Evolutionary conservation across 2,113 vertebrate genomes (phyloP).

Genomic region (Dryoscopus gambensis): DNA sequence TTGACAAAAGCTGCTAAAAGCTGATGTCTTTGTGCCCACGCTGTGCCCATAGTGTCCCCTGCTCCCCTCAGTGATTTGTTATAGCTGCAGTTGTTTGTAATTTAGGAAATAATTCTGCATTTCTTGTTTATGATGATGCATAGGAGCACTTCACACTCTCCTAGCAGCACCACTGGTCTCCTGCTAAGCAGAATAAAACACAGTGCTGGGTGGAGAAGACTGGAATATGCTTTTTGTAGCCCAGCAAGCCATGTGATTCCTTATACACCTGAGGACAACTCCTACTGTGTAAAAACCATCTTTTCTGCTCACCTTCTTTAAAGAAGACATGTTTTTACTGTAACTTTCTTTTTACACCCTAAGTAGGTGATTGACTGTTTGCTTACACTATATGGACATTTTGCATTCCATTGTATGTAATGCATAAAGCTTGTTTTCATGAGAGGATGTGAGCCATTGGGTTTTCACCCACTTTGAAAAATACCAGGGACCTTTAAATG

Average conservation of each 20-base stretch:
- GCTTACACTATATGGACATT: neutral
- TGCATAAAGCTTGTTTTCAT: neutral
- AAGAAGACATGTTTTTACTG: neutral
- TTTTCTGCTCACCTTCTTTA: neutral
- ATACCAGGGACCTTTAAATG: neutral
- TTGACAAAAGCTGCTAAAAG: neutral
- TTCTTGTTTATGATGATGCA: constrained; percentile 31
- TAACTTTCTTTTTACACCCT: neutral
- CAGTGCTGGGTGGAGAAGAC: neutral
- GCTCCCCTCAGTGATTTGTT: neutral
- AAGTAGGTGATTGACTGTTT: neutral
- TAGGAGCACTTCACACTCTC: constrained; percentile 7
- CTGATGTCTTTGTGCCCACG: neutral
- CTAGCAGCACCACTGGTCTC: neutral
- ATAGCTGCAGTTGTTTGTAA: neutral
- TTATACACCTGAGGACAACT: neutral
- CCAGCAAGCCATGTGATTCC: neutral
- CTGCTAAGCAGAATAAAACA: constrained; percentile 1
- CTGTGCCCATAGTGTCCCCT: neutral
- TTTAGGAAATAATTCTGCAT: constrained; percentile 29
- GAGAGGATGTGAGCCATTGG: neutral
- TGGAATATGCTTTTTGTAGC: neutral
- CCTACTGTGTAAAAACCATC: neutral
- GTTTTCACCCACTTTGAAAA: neutral
- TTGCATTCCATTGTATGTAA: neutral